Evolutionary conservation across 2,888 invertebrate species (phyloP).

Genomic region (Drosophila nr. perissopoda): DNA sequence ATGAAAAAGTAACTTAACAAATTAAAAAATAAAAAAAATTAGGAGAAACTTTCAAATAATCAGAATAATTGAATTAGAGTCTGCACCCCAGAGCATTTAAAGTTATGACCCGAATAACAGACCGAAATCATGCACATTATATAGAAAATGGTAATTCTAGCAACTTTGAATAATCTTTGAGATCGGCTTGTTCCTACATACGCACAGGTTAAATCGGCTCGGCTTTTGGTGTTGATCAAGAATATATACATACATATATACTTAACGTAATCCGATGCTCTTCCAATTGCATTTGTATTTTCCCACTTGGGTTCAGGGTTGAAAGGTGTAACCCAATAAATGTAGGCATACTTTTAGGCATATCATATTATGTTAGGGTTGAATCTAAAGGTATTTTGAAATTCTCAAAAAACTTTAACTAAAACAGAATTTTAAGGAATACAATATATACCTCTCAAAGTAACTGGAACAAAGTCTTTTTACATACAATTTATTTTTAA

Average conservation of each 20-base stretch:
- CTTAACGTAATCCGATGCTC: background rate
- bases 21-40: slow-evolving; percentile 42
- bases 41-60: background rate
- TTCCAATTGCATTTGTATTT: background rate
- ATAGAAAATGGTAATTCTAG: background rate
- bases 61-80: background rate
- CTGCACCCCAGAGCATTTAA: background rate
- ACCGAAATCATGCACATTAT: background rate
- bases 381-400: background rate
- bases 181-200: background rate
- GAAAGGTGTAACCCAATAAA: background rate
- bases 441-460: background rate
- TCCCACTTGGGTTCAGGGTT: background rate
- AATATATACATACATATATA: background rate
- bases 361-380: background rate
- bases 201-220: background rate
- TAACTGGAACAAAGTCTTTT: background rate
- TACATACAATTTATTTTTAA: background rate
- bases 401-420: background rate
- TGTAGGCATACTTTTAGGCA: slow-evolving; percentile 29
- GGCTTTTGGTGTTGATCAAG: background rate
- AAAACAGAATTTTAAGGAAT: background rate
- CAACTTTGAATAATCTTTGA: background rate
- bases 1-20: slow-evolving; percentile 56
- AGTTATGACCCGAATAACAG: background rate